These are phyloP conservation scores for Brachypalpus laphriformis DNA, from an alignment of 2,888 invertebrate genomes.

Conservation along the genomic window DNA sequence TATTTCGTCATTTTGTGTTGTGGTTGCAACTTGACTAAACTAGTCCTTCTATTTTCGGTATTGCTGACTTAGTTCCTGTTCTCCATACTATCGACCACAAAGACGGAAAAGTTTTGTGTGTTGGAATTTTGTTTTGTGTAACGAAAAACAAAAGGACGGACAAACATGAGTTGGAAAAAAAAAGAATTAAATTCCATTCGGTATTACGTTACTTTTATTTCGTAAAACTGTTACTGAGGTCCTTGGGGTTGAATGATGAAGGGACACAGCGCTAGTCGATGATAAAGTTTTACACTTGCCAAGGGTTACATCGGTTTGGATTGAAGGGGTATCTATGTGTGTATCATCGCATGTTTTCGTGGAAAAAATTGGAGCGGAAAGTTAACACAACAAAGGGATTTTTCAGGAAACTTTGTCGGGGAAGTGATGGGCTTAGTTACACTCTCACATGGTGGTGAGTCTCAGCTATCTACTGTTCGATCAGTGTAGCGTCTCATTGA, in stretches of 20 bases:
- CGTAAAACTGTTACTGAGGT: neutral
- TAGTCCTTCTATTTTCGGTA: constrained; percentile 13
- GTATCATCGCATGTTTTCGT: neutral
- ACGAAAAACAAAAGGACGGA: neutral
- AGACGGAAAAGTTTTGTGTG: constrained; percentile 26
- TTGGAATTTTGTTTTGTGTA: neutral
- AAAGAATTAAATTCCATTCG: constrained; percentile 1
- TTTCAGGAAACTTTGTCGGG: neutral
- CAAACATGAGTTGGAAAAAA: neutral
- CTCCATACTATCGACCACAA: constrained; percentile 38
- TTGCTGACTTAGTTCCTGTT: constrained; percentile 37
- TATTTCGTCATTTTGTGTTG: constrained; percentile 31
- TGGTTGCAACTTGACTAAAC: constrained; percentile 13
- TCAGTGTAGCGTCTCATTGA: too few species aligned
- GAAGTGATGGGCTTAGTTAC: neutral
- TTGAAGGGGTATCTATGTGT: neutral
- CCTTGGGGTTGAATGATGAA: neutral
- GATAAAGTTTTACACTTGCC: neutral
- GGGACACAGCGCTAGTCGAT: neutral
- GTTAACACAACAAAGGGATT: neutral
- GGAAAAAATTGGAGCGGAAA: neutral
- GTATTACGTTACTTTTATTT: constrained; percentile 8
- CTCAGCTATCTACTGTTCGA: too few species aligned
- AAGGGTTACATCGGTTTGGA: neutral
- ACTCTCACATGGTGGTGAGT: too few species aligned